Evolutionary conservation across 2,888 invertebrate genomes (phyloP).

Genomic region (Parnassius mnemosyne): DNA sequence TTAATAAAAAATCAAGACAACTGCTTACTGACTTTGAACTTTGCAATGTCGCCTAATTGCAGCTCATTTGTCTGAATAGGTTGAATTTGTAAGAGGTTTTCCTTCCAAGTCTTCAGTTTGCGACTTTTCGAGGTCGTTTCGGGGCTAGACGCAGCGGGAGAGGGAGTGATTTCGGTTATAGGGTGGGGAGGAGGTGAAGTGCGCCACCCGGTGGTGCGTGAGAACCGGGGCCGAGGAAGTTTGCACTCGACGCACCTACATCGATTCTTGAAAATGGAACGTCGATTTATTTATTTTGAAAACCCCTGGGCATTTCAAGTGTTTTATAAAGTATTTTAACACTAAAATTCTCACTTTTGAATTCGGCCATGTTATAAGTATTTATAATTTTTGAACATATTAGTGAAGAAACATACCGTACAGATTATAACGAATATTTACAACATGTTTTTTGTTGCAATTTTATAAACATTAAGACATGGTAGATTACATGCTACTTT

Average conservation of each 20-base stretch:
- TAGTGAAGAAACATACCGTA: too few species aligned
- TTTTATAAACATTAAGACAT: too few species aligned
- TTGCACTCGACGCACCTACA: constrained; percentile 51
- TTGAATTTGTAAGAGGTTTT: constrained; percentile 32
- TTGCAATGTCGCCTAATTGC: constrained; percentile 36
- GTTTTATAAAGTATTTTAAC: background rate
- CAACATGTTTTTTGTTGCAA: too few species aligned
- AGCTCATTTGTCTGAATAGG: constrained; percentile 35
- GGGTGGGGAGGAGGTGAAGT: constrained; percentile 31
- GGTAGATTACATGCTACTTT: too few species aligned
- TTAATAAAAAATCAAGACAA: constrained; percentile 1
- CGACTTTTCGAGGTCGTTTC: constrained; percentile 65
- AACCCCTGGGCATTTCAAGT: constrained; percentile 1
- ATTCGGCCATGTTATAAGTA: too few species aligned
- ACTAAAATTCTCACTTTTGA: too few species aligned
- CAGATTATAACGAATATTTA: too few species aligned
- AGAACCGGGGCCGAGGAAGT: constrained; percentile 43
- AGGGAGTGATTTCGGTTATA: constrained; percentile 31
- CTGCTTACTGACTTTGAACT: constrained; percentile 26
- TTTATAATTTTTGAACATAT: too few species aligned
- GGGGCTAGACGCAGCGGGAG: constrained; percentile 55
- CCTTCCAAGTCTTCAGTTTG: constrained; percentile 35
- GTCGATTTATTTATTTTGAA: constrained; percentile 24
- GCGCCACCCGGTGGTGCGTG: constrained; percentile 38
- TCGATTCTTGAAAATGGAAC: constrained; percentile 43